Base-by-base conservation (phyloP, 2,888 invertebrate species). In the Chrysina gloriosa region DNA sequence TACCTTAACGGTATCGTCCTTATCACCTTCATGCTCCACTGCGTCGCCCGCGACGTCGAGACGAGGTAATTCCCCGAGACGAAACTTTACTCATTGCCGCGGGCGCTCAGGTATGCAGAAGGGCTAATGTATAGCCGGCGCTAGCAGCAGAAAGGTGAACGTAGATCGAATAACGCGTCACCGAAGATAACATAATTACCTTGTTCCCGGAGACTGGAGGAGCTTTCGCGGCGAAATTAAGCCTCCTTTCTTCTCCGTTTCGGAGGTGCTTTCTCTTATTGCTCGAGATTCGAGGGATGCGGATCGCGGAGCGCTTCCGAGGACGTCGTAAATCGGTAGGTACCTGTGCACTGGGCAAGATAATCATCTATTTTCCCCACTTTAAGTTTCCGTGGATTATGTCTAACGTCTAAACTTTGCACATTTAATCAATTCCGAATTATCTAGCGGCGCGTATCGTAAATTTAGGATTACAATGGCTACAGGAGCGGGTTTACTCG, bases 1-100 rank as follows among this genome's bases (percentile, higher is more conserved):
- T 71, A 73, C 72, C 72, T 73, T 73, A 61, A 67, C 70, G 69
- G 72, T 71, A 71, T 70, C 76, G 73, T 79, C 77, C 82, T 82
- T 82, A 82, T 82, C 82, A 80, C 81, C 81, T 82, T 82, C 78
- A 80, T 80, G 78, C 81, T 80, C 78, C 78, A 79, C 72, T 77
- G 81, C 77, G 75, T 79, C 75, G 63, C 34, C n/a, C n/a, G n/a
- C 47, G 77, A 74, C 76, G 78, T 74, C 74, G 73, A 73, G 72
- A 42, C 58, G 27, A 69, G 70, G 77, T 74, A 76, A 76, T 76
- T 77, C 74, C 70, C 72, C 16, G 58, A 16, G 66, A 75, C 74
- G 71, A 77, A 80, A 79, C 76, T 80, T 79, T 78, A 74, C 74
- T 74, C 78, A 76, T 77, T 74, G 74, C 77, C 72, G 69, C 66